These are phyloP conservation scores for Limnothrissa miodon DNA, from an alignment of 2,113 vertebrate species.

Conservation along the genomic window DNA sequence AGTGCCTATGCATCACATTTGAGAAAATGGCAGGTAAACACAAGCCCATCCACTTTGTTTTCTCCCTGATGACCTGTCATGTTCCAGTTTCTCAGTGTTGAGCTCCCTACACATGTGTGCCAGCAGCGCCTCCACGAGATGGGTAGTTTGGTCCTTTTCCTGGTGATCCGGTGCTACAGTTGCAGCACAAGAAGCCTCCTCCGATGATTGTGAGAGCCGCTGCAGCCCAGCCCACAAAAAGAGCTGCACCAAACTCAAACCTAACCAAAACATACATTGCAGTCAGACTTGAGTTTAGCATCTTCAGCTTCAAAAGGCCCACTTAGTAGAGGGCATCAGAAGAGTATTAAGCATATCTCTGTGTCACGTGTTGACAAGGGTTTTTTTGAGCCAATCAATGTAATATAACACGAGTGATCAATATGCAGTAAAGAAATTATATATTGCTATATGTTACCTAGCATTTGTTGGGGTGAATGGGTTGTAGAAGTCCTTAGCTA, in stretches of 20 bases:
- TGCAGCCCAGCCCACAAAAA: constrained; percentile 90
- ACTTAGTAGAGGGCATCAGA: too few species aligned
- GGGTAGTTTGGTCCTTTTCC: constrained; percentile 74
- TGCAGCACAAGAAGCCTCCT: constrained; percentile 86
- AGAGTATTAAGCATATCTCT: not conserved
- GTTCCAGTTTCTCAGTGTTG: not conserved
- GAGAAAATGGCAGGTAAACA: not conserved
- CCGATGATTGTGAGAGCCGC: constrained; percentile 81
- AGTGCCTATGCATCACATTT: not conserved
- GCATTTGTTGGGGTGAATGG: constrained; percentile 85
- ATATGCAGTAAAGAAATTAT: not conserved
- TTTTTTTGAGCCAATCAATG: too few species aligned
- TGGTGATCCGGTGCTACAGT: constrained; percentile 69
- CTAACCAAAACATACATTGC: constrained; percentile 57
- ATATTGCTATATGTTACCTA: constrained; percentile 67
- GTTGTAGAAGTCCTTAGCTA: constrained; percentile 84
- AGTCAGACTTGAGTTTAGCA: not conserved
- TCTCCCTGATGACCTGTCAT: not conserved
- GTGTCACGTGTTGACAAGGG: too few species aligned
- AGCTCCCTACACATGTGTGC: constrained; percentile 61
- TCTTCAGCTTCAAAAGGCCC: not conserved
- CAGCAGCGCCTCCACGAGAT: constrained; percentile 77
- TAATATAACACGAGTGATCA: too few species aligned
- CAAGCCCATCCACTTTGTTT: not conserved
- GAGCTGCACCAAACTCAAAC: constrained; percentile 90